Base-by-base conservation (phyloP, 2,113 vertebrate genomes). In the Tringa solitaria region DNA sequence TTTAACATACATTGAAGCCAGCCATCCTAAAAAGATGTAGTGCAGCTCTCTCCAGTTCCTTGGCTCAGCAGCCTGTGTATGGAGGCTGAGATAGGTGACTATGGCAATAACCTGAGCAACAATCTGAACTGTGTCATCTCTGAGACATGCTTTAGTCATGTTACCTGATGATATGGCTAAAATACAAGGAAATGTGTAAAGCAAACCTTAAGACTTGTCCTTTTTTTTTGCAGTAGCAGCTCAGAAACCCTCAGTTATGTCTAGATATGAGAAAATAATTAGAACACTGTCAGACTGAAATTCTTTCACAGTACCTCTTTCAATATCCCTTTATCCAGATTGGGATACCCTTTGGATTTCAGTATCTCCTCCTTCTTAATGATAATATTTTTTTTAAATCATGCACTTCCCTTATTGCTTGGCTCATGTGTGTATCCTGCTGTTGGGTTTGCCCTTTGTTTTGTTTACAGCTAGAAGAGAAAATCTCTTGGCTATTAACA, bases 381-480 rank as follows among this genome's bases (percentile, higher is more conserved):
- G 57, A 69, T 50, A 90, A 96, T 39, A 26, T 30, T 50, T 79
- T 76, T 76, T 79, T 70, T 30, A 82, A 93, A 90, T 80, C 73
- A 27, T 59, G 14, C 56, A 80, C 14, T 33, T 94, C 21, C 69
- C 10, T 74, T 80, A 84, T 39, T 64, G 21, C 30, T 83, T 65
- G 53, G 41, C 39, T 10, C 18, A 21, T 30, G 39, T 65, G 12
- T 26, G 59, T 33, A 90, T 56, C 33, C 33, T 74, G 14, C 48
- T 78, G 16, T 53, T 87, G 24, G 9, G 6, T 91, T 95, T 96
- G 57, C 50, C 41, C 65, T 96, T 95, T 86, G 56, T 82, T 97
- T 95, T 77, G 18, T 30, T 19, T 87, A 65, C 89, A 26, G 63
- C 43, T 61, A 51, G 45, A 94, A 93, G 68, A 84, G 19, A 50